These are phyloP conservation scores for Torymus aiolomorphi DNA, from an alignment of 2,888 invertebrate species.

Conservation along the genomic window DNA sequence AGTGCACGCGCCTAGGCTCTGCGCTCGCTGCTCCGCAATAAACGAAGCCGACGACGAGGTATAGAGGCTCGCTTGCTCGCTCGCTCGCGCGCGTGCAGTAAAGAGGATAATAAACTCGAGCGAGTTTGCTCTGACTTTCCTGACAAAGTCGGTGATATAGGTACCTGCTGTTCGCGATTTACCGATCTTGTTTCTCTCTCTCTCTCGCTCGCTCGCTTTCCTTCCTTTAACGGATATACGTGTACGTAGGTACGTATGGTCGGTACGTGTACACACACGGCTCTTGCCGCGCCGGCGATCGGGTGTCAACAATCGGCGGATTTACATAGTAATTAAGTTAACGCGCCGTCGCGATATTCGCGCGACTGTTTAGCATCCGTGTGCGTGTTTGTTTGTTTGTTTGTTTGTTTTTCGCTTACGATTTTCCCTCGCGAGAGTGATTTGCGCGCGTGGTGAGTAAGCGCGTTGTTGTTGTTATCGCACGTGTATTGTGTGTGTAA, in stretches of 20 bases:
- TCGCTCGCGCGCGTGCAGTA: conserved; percentile 30
- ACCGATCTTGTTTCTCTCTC: conserved; percentile 32
- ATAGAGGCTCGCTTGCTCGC: no score
- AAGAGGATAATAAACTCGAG: conserved; percentile 65
- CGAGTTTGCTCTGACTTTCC: conserved; percentile 53
- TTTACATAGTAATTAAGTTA: conserved; percentile 4
- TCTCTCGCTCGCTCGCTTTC: not conserved
- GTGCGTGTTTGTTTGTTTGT: no score
- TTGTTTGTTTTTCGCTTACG: no score
- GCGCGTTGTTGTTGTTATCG: no score
- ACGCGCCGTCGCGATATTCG: not conserved
- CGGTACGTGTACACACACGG: not conserved
- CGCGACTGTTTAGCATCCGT: no score
- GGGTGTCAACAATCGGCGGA: not conserved
- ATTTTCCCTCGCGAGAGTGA: no score
- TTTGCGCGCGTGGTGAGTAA: no score
- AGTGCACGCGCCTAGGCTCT: not conserved
- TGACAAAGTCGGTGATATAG: conserved; percentile 56
- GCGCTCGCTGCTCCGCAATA: conserved; percentile 48
- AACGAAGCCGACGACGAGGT: conserved; percentile 48
- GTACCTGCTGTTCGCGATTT: conserved; percentile 49
- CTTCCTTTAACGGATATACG: not conserved
- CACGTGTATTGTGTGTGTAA: no score
- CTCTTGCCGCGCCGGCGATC: not conserved
- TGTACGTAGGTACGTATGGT: no score